These are phyloP conservation scores for Copsychus sechellarum DNA, from an alignment of 2,113 vertebrate species.

Conservation along the genomic window DNA sequence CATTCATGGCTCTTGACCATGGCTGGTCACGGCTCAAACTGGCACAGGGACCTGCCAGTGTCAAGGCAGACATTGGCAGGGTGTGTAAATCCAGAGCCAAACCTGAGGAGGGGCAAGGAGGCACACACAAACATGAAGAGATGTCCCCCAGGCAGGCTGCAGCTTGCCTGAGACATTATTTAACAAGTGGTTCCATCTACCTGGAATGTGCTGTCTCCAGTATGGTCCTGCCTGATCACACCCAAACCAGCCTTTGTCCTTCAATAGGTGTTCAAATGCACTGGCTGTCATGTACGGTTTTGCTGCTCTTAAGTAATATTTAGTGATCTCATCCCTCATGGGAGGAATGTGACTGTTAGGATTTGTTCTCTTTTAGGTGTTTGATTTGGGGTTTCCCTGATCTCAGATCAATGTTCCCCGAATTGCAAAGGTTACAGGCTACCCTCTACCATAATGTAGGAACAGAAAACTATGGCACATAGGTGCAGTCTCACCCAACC, in stretches of 20 bases:
- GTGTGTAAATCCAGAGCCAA: not conserved
- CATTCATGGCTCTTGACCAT: not conserved
- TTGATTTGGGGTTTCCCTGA: not conserved
- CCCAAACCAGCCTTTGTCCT: not conserved
- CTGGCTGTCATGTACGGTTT: not conserved
- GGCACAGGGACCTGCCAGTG: not conserved
- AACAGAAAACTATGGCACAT: not conserved
- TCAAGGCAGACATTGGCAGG: fast-evolving
- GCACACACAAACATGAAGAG: fast-evolving
- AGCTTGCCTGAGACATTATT: not conserved
- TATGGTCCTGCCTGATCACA: not conserved
- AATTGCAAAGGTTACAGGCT: not conserved
- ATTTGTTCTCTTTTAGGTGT: not conserved
- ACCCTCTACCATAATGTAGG: not conserved
- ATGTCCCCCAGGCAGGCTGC: not conserved
- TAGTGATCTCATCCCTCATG: not conserved
- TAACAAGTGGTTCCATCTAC: fast-evolving
- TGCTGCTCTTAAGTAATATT: not conserved
- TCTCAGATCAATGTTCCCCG: not conserved
- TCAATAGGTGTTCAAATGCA: not conserved
- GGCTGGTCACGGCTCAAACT: not conserved
- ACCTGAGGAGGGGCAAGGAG: not conserved
- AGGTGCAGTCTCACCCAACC: not conserved
- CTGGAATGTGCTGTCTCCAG: not conserved
- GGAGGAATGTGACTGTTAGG: not conserved